phyloP scores from a whole-genome alignment of 2,113 vertebrate genomes.

The Leptobrachium ailaonicum region DNA sequence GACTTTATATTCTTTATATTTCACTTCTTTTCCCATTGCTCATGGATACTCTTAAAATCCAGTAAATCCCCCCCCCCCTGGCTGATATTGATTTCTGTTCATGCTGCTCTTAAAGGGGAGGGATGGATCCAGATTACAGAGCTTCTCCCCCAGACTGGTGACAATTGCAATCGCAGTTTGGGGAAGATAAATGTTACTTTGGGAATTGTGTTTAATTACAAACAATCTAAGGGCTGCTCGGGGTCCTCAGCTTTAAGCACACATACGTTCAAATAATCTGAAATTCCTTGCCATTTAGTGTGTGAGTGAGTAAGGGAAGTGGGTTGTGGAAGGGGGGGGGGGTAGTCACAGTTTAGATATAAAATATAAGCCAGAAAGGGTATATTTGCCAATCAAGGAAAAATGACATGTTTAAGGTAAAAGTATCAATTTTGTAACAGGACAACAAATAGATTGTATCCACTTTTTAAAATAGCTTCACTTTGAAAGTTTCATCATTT shows the following conservation, averaged over 20 bases:
- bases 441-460: background rate
- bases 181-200: slow-evolving; percentile 84
- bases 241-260: slow-evolving; percentile 66
- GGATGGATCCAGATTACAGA: slow-evolving; percentile 70
- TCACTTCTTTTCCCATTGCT: slow-evolving; percentile 68
- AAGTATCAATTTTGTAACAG: background rate
- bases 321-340: slow-evolving; percentile 1
- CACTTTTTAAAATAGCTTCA: background rate
- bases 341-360: background rate
- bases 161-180: slow-evolving; percentile 75
- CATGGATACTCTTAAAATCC: slow-evolving; percentile 65
- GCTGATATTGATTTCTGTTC: slow-evolving; percentile 83
- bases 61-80: slow-evolving; percentile 73
- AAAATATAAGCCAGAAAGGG: background rate
- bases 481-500: too few species aligned
- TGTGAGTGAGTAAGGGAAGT: too few species aligned
- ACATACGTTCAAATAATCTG: slow-evolving; percentile 65
- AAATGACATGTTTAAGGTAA: background rate
- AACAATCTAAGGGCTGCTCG: slow-evolving; percentile 74
- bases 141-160: slow-evolving; percentile 75
- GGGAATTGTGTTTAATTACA: slow-evolving; percentile 84
- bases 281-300: slow-evolving; percentile 48
- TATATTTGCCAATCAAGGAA: background rate
- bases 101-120: slow-evolving; percentile 66
- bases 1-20: slow-evolving; percentile 52